Base-by-base conservation (phyloP, 2,113 vertebrate genomes). In the Cheirogaleus medius region DNA sequence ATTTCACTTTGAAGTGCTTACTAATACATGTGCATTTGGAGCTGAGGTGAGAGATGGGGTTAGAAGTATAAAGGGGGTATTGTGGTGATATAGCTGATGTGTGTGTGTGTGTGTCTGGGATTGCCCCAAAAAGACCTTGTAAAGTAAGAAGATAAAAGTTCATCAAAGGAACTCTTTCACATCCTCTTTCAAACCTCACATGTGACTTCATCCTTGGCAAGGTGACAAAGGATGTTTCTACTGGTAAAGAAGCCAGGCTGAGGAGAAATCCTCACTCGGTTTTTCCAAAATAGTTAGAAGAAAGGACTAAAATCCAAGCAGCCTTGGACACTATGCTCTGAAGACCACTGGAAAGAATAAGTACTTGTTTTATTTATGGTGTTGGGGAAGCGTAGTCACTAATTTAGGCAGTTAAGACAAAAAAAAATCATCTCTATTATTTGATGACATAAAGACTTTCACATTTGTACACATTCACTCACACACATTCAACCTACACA, bases 201-300 rank as follows among this genome's bases (percentile, higher is more conserved):
- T 87, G 74, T 94, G 47, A 81, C 54, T 91, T 86, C 13, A 60
- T 66, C 56, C 37, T 95, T 95, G 82, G 86, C 64, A 92, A 78
- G 69, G 42, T 83, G 85, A 89, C 81, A 86, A 87, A 39, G 71
- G 37, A 54, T 92, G 76, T 86, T 95, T 92, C 42, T 83, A 25
- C 27, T 74, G 80, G 58, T 63, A 69, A 88, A 89, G 73, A 92
- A 92, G 23, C 13, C 68, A 82, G 7, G n/a, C 23, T 49, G 76
- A 88, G 42, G 60, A 83, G 49, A 86, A 92, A 76, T 71, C 71
- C 74, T 91, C 54, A 25, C 60, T 92, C 25, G 23, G 27, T 93
- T 96, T 81, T 93, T 69, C 54, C 52, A 80, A 52, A 96, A 84
- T 54, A 47, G 6, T 91, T 89, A 60, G 39, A 73, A 93, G n/a